These are phyloP conservation scores for Lithophane socia DNA, from an alignment of 2,888 invertebrate species.

Conservation along the genomic window DNA sequence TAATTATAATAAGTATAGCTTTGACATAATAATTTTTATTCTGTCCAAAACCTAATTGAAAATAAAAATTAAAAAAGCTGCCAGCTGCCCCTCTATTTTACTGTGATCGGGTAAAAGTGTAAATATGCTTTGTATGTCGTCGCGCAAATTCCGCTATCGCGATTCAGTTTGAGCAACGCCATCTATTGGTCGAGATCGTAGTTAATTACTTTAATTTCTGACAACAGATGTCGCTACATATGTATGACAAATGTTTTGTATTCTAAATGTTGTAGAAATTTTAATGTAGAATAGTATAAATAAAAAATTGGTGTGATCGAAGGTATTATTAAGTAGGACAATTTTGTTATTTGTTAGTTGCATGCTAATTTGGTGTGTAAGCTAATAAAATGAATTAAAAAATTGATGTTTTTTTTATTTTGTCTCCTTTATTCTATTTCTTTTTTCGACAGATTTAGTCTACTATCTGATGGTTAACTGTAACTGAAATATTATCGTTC, in stretches of 20 bases:
- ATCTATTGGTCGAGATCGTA: constrained; percentile 39
- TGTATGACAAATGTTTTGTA: constrained; percentile 37
- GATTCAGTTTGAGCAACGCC: constrained; percentile 29
- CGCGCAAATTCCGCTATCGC: constrained; percentile 5
- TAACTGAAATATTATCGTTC: not conserved
- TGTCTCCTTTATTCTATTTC: not conserved
- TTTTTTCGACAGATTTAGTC: not conserved
- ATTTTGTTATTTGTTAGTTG: constrained; percentile 84
- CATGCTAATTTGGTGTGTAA: constrained; percentile 76
- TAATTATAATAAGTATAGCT: not conserved
- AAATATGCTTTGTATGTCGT: constrained; percentile 29
- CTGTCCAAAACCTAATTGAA: not conserved
- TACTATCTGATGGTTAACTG: not conserved
- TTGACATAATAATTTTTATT: not conserved
- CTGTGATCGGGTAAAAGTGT: constrained; percentile 23
- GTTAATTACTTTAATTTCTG: constrained; percentile 25
- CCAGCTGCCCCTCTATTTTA: not conserved
- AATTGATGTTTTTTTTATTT: constrained; percentile 43
- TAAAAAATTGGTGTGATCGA: constrained; percentile 50
- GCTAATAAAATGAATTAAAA: constrained; percentile 78
- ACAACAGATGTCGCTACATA: constrained; percentile 51
- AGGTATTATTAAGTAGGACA: constrained; percentile 79
- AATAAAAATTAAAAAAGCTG: too few species aligned
- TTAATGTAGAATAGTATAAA: constrained; percentile 43
- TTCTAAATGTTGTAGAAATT: constrained; percentile 15